Evolutionary conservation across 2,113 vertebrate genomes (phyloP), one percentile per base, ranked within the genome.

Genomic region (Microtus richardsoni): DNA sequence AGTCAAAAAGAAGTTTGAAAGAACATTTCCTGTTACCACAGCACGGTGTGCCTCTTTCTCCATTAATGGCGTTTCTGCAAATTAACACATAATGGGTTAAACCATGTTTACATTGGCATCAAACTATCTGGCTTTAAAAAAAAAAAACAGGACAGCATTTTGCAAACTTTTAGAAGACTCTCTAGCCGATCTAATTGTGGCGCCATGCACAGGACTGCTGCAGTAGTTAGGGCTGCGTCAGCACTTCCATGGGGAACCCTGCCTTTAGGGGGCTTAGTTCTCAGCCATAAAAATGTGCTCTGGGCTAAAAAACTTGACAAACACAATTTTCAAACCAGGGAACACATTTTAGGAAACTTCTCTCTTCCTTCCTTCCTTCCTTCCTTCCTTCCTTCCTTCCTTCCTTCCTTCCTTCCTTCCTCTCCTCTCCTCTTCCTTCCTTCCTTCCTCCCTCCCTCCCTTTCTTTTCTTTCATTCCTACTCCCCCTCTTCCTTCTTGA

Each of bases 51-150:
- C 97, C 96, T 98, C 88, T 58, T 94, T 98, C 97, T 98, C 97
- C 98, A 98, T 98, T 98, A 98, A 98, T 98, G 97, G 95, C 95
- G 98, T 98, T 98, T 97, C 97, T 98, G 97, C 97, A 98, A 98
- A 99, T 99, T 98, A 98, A 98, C 98, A 98, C 98, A 93, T 98
- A 98, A 98, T 98, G 98, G 98, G 98, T 98, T 98, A 99, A 99
- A 98, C 98, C 98, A 98, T 98, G 98, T 98, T 99, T 98, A 98
- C 97, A 96, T 98, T 98, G 98, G 98, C 98, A 98, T 98, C 98
- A 98, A 97, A 94, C 97, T 89, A 88, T 93, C 97, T 97, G 97
- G 97, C 98, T 1, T 47, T 47, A 98, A 89, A 98, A 54, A 54
- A 54, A 19, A 58, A 58, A 98, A 58, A 58, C 98, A 97, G 98